Conservation (phyloP, 2,113 vertebrate species). For the Ovis aries region ARS-UI_Ramb_v3.0 NC_056070.1:28927001-28927500, state of each 20-base stretch:
- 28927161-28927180: neutral
- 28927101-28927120: neutral
- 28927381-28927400: neutral
- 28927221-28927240: neutral
- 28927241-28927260: neutral
- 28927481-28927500: neutral
- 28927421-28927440: neutral
- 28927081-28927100: neutral
- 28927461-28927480: neutral
- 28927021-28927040: neutral
- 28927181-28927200: neutral
- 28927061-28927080: neutral
- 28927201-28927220: neutral
- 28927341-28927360: neutral
- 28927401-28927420: neutral
- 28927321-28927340: neutral
- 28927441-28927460: neutral
- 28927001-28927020: neutral
- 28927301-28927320: neutral
- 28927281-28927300: neutral
- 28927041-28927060: neutral
- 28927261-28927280: neutral
- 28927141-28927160: neutral
- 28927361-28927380: neutral
- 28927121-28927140: neutral